A percentile compares a stretch with the other conserved stretches of the same genome.
Conservation (phyloP, 1,140 invertebrate genomes). For the Bacillus rossius region DNA sequence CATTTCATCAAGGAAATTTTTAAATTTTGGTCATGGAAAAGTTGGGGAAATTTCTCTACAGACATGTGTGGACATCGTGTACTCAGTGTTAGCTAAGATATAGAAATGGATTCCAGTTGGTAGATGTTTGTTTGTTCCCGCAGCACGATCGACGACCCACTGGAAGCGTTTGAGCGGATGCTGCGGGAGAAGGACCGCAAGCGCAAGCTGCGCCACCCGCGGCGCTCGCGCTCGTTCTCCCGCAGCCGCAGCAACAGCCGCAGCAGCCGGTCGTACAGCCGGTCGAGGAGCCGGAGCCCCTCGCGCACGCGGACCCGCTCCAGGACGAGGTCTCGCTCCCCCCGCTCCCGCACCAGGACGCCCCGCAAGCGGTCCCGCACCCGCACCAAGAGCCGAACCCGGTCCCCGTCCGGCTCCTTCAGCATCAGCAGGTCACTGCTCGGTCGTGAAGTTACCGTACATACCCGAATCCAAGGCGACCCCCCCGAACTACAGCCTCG, state of each 20-base stretch:
- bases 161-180: slow-evolving; percentile 80
- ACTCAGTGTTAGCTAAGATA: too few species aligned
- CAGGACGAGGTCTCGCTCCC: background rate
- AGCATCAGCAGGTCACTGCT: slow-evolving; percentile 12
- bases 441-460: background rate
- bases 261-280: slow-evolving; percentile 2
- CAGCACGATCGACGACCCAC: slow-evolving; percentile 70
- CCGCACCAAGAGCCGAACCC: background rate
- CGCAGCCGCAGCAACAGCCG: background rate
- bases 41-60: too few species aligned
- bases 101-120: too few species aligned
- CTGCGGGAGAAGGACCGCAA: slow-evolving; percentile 74
- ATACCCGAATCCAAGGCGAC: too few species aligned
- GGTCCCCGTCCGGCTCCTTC: slow-evolving; percentile 9
- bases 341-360: background rate
- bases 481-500: too few species aligned
- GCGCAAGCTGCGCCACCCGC: slow-evolving; percentile 52
- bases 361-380: slow-evolving; percentile 3
- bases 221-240: slow-evolving; percentile 23
- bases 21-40: too few species aligned
- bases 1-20: too few species aligned
- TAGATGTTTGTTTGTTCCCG: slow-evolving; percentile 23
- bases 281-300: background rate
- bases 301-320: background rate
- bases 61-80: too few species aligned